Conservation (phyloP, 64 coral and sea anemone genomes). For the Actinia equina region DNA sequence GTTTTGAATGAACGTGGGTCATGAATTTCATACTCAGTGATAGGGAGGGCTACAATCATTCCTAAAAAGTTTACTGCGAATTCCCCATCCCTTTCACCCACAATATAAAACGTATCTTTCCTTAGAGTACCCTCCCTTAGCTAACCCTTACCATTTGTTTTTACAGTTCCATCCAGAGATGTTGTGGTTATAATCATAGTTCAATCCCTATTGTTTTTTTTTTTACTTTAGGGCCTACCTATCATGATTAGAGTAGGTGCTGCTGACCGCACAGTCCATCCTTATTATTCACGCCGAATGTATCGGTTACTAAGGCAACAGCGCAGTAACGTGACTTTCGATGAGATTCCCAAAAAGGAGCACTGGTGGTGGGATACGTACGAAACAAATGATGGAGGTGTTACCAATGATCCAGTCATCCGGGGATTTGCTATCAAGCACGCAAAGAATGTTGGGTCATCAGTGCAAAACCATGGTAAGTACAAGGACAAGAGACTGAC, state of each 20-base stretch:
- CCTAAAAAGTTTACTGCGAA: too few species aligned
- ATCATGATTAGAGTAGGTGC: slow-evolving; percentile 89
- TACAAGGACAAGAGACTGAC: too few species aligned
- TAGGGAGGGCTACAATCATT: too few species aligned
- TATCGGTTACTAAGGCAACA: slow-evolving; percentile 80
- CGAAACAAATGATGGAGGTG: slow-evolving; percentile 89
- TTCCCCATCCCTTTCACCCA: too few species aligned
- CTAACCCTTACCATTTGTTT: too few species aligned
- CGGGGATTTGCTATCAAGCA: slow-evolving; percentile 77
- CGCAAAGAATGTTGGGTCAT: neutral
- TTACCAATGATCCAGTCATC: slow-evolving; percentile 84
- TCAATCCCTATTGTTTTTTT: neutral
- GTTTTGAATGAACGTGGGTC: too few species aligned
- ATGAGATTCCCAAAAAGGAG: slow-evolving; percentile 76
- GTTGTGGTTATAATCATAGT: neutral
- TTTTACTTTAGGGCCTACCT: slow-evolving; percentile 60
- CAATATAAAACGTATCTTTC: too few species aligned
- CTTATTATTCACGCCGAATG: slow-evolving; percentile 91
- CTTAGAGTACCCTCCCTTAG: too few species aligned
- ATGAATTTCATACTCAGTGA: too few species aligned
- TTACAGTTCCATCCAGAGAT: too few species aligned
- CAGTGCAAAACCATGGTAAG: neutral
- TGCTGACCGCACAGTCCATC: slow-evolving; percentile 79
- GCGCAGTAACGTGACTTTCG: slow-evolving; percentile 79
- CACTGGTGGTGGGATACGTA: slow-evolving; percentile 99